phyloP scores from a whole-genome alignment of 2,797 vertebrate genomes.

The Microctenopoma stevenorrisi region DNA sequence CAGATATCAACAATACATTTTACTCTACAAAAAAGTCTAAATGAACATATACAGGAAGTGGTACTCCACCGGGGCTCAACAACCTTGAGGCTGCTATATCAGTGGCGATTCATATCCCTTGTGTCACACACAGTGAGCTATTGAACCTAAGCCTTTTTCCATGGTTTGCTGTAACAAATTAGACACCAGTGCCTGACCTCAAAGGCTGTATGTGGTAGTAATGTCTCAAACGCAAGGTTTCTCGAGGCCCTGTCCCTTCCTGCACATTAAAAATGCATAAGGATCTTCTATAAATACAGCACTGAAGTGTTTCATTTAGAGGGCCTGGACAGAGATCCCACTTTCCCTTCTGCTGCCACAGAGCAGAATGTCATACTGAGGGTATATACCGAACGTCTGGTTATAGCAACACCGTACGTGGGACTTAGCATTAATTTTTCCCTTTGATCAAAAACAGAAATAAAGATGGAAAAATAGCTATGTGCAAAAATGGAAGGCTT shows the following conservation, averaged over 20 bases:
- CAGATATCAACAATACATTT: background rate
- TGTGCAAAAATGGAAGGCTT: background rate
- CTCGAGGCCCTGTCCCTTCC: slow-evolving; percentile 69
- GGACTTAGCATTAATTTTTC: slow-evolving; percentile 7
- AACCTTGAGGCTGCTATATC: slow-evolving; percentile 14
- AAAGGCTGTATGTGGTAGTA: slow-evolving; percentile 49
- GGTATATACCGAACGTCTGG: slow-evolving; percentile 14
- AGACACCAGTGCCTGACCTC: slow-evolving; percentile 49
- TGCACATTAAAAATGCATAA: slow-evolving; percentile 82
- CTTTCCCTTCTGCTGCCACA: slow-evolving; percentile 52
- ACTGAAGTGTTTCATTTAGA: slow-evolving; percentile 79
- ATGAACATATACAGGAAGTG: slow-evolving; percentile 4
- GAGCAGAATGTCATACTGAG: slow-evolving; percentile 28
- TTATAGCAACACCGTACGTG: background rate
- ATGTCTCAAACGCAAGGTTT: slow-evolving; percentile 63
- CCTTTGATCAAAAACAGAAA: slow-evolving; percentile 21
- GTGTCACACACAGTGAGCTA: slow-evolving; percentile 7
- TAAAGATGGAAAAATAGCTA: background rate
- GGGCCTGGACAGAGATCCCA: slow-evolving; percentile 64
- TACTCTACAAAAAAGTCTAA: slow-evolving; percentile 3
- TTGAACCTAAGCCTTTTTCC: slow-evolving; percentile 14
- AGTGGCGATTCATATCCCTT: slow-evolving; percentile 5
- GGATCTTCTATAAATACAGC: slow-evolving; percentile 83
- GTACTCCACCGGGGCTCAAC: background rate
- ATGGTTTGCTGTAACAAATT: slow-evolving; percentile 36